A percentile compares a stretch with the other conserved stretches of the same genome.
Conservation (phyloP, 2,797 vertebrate genomes). For the Uromys caudimaculatus region DNA sequence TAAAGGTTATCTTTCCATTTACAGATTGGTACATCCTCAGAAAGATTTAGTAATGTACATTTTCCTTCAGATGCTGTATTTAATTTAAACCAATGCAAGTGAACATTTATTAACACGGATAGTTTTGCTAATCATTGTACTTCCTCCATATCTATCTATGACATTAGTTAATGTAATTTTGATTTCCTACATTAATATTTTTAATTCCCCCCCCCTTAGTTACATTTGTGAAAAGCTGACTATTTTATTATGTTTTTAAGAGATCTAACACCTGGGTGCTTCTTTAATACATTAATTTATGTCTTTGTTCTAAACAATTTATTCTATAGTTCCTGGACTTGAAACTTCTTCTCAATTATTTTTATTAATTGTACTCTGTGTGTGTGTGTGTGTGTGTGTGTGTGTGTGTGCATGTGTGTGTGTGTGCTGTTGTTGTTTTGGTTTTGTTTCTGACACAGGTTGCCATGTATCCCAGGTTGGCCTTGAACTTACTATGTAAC, state of each 20-base stretch:
- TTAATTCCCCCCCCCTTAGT: background rate
- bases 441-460: background rate
- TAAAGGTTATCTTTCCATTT: background rate
- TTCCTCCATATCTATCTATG: background rate
- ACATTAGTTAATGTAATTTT: conserved; percentile 9
- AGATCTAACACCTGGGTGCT: background rate
- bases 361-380: background rate
- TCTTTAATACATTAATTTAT: conserved; percentile 45
- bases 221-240: background rate
- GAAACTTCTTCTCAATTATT: conserved; percentile 20
- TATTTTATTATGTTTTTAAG: background rate
- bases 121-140: conserved; percentile 9
- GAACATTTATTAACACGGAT: background rate
- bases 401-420: background rate
- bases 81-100: conserved; percentile 14
- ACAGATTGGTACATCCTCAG: background rate
- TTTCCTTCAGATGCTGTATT: conserved; percentile 37
- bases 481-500: background rate
- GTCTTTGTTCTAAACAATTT: background rate
- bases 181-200: background rate
- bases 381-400: background rate
- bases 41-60: conserved; percentile 27
- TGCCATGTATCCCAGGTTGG: background rate
- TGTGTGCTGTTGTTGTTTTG: background rate
- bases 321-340: conserved; percentile 7